Evolutionary conservation across 2,797 vertebrate genomes (phyloP), one percentile per base, ranked within the genome.

Genomic region (Diplodus sargus): DNA sequence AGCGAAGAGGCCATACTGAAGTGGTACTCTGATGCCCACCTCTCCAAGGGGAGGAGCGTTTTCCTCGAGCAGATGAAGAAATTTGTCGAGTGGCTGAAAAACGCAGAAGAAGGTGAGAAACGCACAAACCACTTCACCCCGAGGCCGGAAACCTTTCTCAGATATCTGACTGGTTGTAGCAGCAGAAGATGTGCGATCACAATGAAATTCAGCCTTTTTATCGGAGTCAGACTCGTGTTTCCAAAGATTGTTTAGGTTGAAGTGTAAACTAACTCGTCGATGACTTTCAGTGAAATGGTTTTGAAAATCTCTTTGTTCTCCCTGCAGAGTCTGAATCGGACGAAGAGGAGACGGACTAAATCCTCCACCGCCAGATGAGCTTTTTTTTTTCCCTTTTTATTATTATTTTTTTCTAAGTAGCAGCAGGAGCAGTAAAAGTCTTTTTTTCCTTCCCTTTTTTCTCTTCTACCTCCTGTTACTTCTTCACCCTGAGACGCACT

Each of bases 21-120:
- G 92, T 99, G 98, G 98, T 98, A 99, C 88, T 96, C 95, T 22
- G 97, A 99, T 49, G 96, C 95, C 0, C 97, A 98, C 82, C 60
- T 98, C 74, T 95, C 96, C 81, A 99, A 98, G 92, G 98, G 98
- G 75, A 98, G 97, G 88, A 99, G 97, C 3, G 95, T 99, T 57
- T 99, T 99, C 94, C 96, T 99, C 72, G 98, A 99, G 85, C 97
- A 99, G 88, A 99, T 98, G 97, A 99, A 98, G 82, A 99, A 97
- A 89, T 99, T 99, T 75, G 97, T 99, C 0, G 98, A 99, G 88
- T 99, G 98, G 98, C 96, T 99, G 85, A 99, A 97, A 92, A 98
- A 97, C 15, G 98, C 97, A 0, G 98, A 99, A 91, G 97, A 99
- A 96, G 98, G 98, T 98, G 89, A 3, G 12, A 42, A 13, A 20